phyloP scores from a whole-genome alignment of 2,888 invertebrate genomes.

The Sarcophaga carnaria region DNA sequence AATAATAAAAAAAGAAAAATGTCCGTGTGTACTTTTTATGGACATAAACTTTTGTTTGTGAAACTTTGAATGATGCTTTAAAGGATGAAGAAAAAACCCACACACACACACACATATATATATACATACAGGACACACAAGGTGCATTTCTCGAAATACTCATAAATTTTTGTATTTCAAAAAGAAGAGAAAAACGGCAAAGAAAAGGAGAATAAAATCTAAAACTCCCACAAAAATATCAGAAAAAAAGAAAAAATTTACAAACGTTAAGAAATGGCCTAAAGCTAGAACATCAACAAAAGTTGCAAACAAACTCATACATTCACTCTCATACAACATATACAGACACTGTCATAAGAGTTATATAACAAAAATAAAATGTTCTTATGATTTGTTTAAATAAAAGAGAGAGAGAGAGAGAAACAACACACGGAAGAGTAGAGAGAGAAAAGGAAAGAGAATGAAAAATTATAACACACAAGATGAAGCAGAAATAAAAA shows the following conservation, averaged over 20 bases:
- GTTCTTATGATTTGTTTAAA: constrained; percentile 46
- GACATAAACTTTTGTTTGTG: constrained; percentile 60
- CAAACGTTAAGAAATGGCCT: constrained; percentile 45
- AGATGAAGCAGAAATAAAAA: constrained; percentile 16
- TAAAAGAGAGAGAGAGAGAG: neutral
- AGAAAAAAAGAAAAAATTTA: constrained; percentile 30
- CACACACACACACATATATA: neutral
- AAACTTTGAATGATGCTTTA: constrained; percentile 60
- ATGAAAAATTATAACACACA: neutral
- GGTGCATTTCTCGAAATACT: constrained; percentile 27
- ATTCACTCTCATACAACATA: neutral
- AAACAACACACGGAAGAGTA: too few species aligned
- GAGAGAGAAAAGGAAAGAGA: too few species aligned
- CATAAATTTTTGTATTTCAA: neutral
- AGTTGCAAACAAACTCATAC: constrained; percentile 43
- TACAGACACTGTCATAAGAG: neutral
- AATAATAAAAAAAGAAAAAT: neutral
- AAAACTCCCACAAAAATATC: constrained; percentile 37
- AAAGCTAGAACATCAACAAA: constrained; percentile 54
- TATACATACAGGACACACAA: neutral
- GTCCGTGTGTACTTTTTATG: constrained; percentile 15
- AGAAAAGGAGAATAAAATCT: neutral
- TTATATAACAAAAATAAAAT: constrained; percentile 1
- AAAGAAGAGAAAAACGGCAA: neutral
- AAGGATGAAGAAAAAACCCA: constrained; percentile 22